A percentile compares a stretch with the other conserved stretches of the same genome.
These are phyloP conservation scores for Drepana arcuata DNA, from an alignment of 1,140 invertebrate species.

Conservation along the genomic window DNA sequence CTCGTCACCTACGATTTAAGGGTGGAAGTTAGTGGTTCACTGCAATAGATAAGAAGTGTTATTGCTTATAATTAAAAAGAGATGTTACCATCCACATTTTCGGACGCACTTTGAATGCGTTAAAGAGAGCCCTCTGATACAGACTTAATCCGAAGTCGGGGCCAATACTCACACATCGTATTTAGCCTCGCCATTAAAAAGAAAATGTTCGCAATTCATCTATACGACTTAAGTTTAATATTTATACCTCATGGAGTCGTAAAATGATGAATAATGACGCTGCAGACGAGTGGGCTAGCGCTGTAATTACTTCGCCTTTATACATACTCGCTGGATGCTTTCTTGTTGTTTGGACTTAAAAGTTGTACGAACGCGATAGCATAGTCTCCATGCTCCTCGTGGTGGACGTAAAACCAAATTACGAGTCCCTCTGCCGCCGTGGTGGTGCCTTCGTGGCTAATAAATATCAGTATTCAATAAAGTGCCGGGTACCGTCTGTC, in stretches of 20 bases:
- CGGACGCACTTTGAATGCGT: slow-evolving; percentile 41
- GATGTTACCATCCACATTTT: slow-evolving; percentile 43
- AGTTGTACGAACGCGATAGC: slow-evolving; percentile 42
- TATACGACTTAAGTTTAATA: slow-evolving; percentile 69
- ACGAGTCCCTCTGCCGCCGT: slow-evolving; percentile 16
- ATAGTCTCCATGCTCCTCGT: slow-evolving; percentile 24
- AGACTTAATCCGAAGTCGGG: slow-evolving; percentile 38
- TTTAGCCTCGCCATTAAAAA: slow-evolving; percentile 68
- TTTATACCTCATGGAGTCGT: slow-evolving; percentile 68
- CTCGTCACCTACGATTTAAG: slow-evolving; percentile 1
- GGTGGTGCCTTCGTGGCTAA: slow-evolving; percentile 15
- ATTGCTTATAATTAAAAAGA: slow-evolving; percentile 56
- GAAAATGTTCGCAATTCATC: slow-evolving; percentile 69
- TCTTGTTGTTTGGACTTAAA: slow-evolving; percentile 58
- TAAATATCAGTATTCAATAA: slow-evolving; percentile 25
- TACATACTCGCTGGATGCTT: slow-evolving; percentile 47
- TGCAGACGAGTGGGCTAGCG: slow-evolving; percentile 61
- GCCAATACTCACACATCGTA: slow-evolving; percentile 51
- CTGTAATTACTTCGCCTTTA: slow-evolving; percentile 65
- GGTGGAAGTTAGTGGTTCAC: slow-evolving; percentile 21
- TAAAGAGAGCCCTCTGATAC: slow-evolving; percentile 31
- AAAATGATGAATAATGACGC: slow-evolving; percentile 70
- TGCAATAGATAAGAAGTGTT: slow-evolving; percentile 35
- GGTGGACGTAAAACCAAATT: slow-evolving; percentile 35
- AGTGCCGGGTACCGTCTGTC: slow-evolving; percentile 9